phyloP scores from a whole-genome alignment of 2,888 invertebrate genomes.

The Tyria jacobaeae region DNA sequence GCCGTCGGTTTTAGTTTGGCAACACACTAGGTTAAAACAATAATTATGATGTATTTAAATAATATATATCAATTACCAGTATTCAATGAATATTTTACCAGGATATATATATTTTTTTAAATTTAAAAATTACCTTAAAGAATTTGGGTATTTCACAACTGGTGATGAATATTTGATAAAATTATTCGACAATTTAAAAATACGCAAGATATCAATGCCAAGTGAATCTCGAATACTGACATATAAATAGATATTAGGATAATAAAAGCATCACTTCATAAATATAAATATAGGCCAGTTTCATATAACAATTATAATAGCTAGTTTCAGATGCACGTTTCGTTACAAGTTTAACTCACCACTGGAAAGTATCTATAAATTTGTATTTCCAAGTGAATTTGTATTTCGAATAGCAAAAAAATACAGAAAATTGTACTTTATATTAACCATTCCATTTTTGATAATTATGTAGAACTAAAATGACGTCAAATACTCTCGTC shows the following conservation, averaged over 20 bases:
- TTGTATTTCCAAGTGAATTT: neutral
- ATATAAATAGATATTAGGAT: conserved; percentile 31
- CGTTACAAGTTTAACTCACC: conserved; percentile 32
- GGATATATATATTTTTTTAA: neutral
- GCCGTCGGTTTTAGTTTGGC: neutral
- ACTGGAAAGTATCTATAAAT: conserved; percentile 29
- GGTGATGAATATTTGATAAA: neutral
- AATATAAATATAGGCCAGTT: conserved; percentile 53
- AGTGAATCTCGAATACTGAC: conserved; percentile 21
- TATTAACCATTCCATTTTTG: conserved; percentile 39
- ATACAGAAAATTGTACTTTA: conserved; percentile 7
- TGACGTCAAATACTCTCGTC: conserved; percentile 37
- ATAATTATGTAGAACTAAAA: conserved; percentile 18
- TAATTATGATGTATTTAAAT: neutral
- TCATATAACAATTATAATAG: conserved; percentile 27
- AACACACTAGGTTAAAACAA: neutral
- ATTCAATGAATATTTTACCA: neutral
- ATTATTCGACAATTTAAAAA: neutral
- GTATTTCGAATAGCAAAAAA: conserved; percentile 4
- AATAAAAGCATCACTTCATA: conserved; percentile 42
- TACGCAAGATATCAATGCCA: conserved; percentile 10
- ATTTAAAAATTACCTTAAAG: neutral
- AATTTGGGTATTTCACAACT: neutral
- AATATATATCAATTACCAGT: neutral
- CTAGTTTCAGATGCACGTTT: conserved; percentile 25